These are phyloP conservation scores for Delphinapterus leucas DNA, from an alignment of 2,113 vertebrate genomes.

Conservation along the genomic window DNA sequence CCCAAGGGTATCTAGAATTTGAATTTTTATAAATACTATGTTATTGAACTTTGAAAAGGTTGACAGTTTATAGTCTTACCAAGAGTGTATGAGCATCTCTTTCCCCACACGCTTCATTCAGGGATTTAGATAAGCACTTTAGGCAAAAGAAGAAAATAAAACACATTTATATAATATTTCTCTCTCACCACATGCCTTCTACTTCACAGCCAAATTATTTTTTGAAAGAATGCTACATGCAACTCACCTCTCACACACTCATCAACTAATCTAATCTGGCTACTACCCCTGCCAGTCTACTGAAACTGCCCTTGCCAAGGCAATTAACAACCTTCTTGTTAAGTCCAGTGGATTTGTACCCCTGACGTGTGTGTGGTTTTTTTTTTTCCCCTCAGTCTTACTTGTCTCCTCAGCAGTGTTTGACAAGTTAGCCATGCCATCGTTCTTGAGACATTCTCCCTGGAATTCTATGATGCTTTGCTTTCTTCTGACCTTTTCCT, in stretches of 20 bases:
- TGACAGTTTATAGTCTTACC: background rate
- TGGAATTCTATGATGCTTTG: background rate
- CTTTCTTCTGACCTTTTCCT: background rate
- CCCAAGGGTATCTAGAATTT: background rate
- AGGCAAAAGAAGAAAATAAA: background rate
- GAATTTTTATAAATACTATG: background rate
- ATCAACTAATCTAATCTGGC: background rate
- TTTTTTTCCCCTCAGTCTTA: background rate
- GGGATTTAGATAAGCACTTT: background rate
- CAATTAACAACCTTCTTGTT: background rate
- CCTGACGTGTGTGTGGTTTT: background rate
- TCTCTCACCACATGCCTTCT: background rate
- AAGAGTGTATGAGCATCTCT: background rate
- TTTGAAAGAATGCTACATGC: background rate
- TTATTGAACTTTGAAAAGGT: background rate
- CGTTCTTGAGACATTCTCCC: background rate
- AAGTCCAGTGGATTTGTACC: background rate
- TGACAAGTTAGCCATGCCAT: background rate
- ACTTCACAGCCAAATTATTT: background rate
- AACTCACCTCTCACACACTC: background rate
- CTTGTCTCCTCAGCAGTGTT: background rate
- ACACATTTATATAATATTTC: background rate
- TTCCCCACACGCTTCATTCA: background rate
- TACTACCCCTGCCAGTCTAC: background rate
- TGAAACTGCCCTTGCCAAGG: background rate